Evolutionary conservation across 2,888 invertebrate genomes (phyloP), one percentile per base, ranked within the genome.

Genomic region (Limnephilus auricula): DNA sequence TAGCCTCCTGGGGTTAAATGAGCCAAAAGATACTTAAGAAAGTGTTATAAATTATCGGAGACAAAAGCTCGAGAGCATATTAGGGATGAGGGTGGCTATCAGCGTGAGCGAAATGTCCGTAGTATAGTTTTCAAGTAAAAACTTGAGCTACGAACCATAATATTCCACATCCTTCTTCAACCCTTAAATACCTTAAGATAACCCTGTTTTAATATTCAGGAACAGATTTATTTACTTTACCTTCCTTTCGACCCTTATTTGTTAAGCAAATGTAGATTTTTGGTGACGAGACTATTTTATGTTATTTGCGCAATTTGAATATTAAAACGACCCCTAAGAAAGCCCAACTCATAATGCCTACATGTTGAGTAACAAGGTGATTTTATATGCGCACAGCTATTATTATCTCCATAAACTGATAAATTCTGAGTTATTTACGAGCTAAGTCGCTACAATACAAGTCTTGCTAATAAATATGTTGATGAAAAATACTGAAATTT

Each of bases 81-180:
- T 87, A 86, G 80, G 91, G 89, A 85, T 82, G 87, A 65, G 86
- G 79, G 65, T 79, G 40, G 89, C 88, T 89, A 89, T 91, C 91
- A 89, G 78, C 82, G 83, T 34, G 90, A 90, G 90, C 32, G 79
- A 84, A 92, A 88, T 79, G 90, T 78, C 86, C 78, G 89, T 82
- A 89, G 86, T 89, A 90, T 91, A 92, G 89, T 92, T 92, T 92
- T 89, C 90, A 90, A 91, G 90, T 92, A 91, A 92, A 92, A 92
- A 92, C 90, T 92, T 92, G 78, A 88, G 89, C 84, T 78, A 83
- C 79, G 91, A 90, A 89, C 91, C 90, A 90, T 92, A 65, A 65
- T 65, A 91, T 92, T 92, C 89, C 89, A 85, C 92, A 92, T 83
- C 92, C 83, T 87, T 40, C 82, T 45, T 45, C 30, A 86, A 45